Evolutionary conservation across 2,797 vertebrate species (phyloP).

Genomic region (Odontamblyopus lacepedii): DNA sequence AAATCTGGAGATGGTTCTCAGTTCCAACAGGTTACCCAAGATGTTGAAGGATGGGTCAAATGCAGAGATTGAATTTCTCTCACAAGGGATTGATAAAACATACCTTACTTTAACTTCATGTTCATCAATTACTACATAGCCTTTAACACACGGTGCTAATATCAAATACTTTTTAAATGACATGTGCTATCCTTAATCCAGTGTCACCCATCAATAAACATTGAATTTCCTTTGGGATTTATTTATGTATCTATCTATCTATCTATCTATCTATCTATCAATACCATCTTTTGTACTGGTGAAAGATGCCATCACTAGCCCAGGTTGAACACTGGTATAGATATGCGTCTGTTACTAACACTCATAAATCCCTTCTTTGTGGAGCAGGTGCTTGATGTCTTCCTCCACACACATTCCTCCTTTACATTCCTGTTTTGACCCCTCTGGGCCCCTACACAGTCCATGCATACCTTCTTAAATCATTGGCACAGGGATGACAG

Average conservation of each 20-base stretch:
- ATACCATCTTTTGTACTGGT: slow-evolving; percentile 21
- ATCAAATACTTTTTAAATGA: neutral
- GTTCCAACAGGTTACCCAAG: no score
- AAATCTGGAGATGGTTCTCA: no score
- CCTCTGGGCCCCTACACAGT: slow-evolving; percentile 4
- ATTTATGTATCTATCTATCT: no score
- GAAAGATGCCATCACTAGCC: slow-evolving; percentile 26
- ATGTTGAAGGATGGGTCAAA: no score
- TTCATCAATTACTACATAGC: no score
- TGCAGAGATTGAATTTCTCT: no score
- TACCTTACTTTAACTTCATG: no score
- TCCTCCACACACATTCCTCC: slow-evolving; percentile 6
- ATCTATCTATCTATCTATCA: no score
- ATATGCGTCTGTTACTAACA: neutral
- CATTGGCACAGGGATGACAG: slow-evolving; percentile 20
- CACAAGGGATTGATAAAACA: no score
- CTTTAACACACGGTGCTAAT: no score
- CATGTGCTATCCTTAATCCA: slow-evolving; percentile 19
- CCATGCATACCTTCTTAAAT: slow-evolving; percentile 23
- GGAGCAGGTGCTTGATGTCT: slow-evolving; percentile 23
- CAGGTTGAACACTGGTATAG: slow-evolving; percentile 22
- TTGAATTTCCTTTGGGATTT: no score
- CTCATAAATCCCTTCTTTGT: slow-evolving; percentile 17
- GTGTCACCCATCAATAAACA: neutral
- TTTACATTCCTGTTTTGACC: slow-evolving; percentile 18